phyloP scores from a whole-genome alignment of 1,140 invertebrate species.

The Saccostrea glomerata region DNA sequence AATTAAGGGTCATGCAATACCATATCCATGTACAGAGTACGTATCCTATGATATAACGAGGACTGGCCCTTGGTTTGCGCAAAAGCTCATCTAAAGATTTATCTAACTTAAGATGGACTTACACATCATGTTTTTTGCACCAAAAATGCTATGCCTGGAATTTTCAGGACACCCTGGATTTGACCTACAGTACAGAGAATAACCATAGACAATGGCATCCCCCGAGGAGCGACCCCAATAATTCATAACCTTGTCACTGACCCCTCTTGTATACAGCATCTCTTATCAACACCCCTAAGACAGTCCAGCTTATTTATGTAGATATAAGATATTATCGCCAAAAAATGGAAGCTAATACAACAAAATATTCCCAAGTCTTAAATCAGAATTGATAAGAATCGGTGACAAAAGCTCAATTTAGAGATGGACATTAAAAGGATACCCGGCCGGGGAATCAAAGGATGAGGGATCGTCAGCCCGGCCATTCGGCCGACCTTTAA shows the following conservation, averaged over 20 bases:
- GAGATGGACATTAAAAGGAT: not conserved
- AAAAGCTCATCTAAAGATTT: too few relatives aligned
- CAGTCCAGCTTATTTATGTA: constrained; percentile 1
- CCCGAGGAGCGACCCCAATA: constrained; percentile 2
- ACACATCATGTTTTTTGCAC: too few relatives aligned
- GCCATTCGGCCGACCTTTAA: not conserved
- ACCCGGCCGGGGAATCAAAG: not conserved
- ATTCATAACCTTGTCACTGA: constrained; percentile 14
- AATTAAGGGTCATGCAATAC: not conserved
- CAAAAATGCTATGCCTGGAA: too few relatives aligned
- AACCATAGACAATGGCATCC: not conserved
- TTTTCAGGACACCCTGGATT: not conserved
- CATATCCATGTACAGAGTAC: too few relatives aligned
- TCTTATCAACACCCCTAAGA: not conserved
- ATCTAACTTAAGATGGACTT: too few relatives aligned
- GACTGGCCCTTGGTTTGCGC: too few relatives aligned
- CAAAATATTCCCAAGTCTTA: not conserved
- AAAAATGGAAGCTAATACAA: not conserved
- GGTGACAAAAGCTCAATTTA: constrained; percentile 2
- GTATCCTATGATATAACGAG: too few relatives aligned
- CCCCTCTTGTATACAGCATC: not conserved
- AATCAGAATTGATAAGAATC: constrained; percentile 27
- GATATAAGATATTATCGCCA: not conserved
- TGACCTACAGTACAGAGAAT: constrained; percentile 4
- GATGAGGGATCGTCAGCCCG: not conserved